phyloP scores from a whole-genome alignment of 2,797 vertebrate genomes.

The Sebastes nivosus region DNA sequence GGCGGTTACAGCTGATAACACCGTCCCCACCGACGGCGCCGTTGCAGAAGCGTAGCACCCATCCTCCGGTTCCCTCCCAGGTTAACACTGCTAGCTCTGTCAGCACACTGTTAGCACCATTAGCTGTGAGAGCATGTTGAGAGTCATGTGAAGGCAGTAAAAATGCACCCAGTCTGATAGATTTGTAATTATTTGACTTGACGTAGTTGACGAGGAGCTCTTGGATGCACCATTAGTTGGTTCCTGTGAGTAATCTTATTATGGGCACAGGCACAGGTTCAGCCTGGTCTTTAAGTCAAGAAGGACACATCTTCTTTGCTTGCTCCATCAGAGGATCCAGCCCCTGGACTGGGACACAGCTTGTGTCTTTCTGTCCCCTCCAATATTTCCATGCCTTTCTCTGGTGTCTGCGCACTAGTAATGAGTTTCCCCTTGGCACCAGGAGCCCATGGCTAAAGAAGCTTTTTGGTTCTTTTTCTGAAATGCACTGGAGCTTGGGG shows the following conservation, averaged over 20 bases:
- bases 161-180: not conserved
- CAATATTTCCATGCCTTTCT: slow-evolving; percentile 32
- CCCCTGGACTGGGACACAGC: slow-evolving; percentile 13
- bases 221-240: not conserved
- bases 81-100: no score
- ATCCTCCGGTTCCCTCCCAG: no score
- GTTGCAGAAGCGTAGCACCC: no score
- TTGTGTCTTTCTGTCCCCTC: slow-evolving; percentile 34
- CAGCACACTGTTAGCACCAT: no score
- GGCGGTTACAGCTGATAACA: no score
- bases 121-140: not conserved
- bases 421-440: slow-evolving; percentile 58
- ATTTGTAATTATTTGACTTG: not conserved
- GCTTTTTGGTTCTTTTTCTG: slow-evolving; percentile 36
- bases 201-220: not conserved
- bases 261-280: not conserved
- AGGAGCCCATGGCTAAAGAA: slow-evolving; percentile 37
- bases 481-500: slow-evolving; percentile 47
- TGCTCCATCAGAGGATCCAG: slow-evolving; percentile 13
- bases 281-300: not conserved
- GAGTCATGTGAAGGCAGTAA: not conserved
- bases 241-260: not conserved
- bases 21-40: no score
- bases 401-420: slow-evolving; percentile 59
- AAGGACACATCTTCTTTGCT: not conserved